These are phyloP conservation scores for Paedocypris sp. DNA, from an alignment of 2,113 vertebrate genomes.

Conservation along the genomic window DNA sequence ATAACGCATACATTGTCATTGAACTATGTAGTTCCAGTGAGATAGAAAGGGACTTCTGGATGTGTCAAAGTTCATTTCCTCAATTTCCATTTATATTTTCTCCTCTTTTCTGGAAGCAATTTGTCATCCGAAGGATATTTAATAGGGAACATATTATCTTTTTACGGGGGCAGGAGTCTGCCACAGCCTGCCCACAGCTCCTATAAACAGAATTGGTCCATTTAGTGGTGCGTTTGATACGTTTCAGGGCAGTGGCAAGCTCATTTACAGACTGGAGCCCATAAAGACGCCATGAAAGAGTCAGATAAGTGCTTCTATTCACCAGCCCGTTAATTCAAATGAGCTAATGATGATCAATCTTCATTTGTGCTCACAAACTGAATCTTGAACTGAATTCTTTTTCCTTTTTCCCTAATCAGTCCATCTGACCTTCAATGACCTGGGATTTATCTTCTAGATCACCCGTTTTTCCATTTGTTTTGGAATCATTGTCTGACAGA, in stretches of 20 bases:
- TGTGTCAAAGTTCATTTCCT: constrained; percentile 56
- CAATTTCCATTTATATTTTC: constrained; percentile 35
- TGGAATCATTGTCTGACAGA: constrained; percentile 30
- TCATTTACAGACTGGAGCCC: constrained; percentile 40
- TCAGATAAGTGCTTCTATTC: constrained; percentile 36
- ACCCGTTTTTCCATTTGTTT: constrained; percentile 43
- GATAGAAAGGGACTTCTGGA: constrained; percentile 44
- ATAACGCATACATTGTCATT: no score
- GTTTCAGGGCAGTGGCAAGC: constrained; percentile 42
- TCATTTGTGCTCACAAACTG: constrained; percentile 42
- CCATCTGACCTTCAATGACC: constrained; percentile 43
- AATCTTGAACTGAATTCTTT: no score
- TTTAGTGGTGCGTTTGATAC: constrained; percentile 53
- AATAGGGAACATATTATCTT: constrained; percentile 65
- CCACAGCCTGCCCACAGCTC: constrained; percentile 59
- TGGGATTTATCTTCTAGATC: constrained; percentile 45
- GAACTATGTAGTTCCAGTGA: no score
- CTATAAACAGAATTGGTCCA: constrained; percentile 65
- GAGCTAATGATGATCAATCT: constrained; percentile 43
- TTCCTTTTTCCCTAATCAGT: constrained; percentile 32
- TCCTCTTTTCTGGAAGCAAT: constrained; percentile 65
- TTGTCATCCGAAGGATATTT: constrained; percentile 68
- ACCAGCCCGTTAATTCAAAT: constrained; percentile 34
- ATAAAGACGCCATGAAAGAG: constrained; percentile 35
- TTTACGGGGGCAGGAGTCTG: constrained; percentile 63